These are phyloP conservation scores for Ganaspis sp. DNA, from an alignment of 1,140 invertebrate genomes.

Conservation along the genomic window DNA sequence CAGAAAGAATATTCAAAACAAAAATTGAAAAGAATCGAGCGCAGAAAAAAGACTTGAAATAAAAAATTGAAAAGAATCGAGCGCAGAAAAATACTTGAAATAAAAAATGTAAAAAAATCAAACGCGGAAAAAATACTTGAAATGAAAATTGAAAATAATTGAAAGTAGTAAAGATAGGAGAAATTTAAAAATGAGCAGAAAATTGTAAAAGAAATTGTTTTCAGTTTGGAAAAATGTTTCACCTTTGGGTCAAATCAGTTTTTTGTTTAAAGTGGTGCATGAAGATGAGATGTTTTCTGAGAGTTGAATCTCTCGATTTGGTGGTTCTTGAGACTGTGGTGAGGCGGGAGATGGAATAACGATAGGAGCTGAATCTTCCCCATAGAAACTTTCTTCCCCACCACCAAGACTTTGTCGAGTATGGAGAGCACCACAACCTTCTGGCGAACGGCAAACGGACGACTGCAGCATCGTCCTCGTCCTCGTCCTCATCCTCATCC, in stretches of 20 bases:
- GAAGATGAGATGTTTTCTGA: not conserved
- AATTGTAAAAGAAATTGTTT: no score
- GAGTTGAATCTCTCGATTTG: not conserved
- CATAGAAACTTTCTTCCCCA: constrained; percentile 48
- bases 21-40: no score
- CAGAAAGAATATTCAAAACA: no score
- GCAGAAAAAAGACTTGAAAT: no score
- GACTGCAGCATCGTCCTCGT: constrained; percentile 47
- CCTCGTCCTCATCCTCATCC: constrained; percentile 43
- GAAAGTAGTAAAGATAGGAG: no score
- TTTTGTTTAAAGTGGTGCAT: constrained; percentile 11
- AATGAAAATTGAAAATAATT: no score
- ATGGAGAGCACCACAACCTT: constrained; percentile 9
- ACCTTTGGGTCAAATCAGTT: not conserved
- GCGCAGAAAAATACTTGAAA: no score
- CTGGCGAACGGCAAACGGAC: constrained; percentile 78
- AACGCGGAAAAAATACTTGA: no score
- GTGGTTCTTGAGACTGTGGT: constrained; percentile 46
- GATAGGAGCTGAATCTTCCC: constrained; percentile 48
- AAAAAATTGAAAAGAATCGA: no score
- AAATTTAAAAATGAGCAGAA: no score
- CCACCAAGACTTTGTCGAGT: constrained; percentile 34
- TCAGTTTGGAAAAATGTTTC: not conserved
- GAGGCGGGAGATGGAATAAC: constrained; percentile 40
- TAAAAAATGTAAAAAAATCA: no score